Percentiles rank a stretch among this genome's conserved stretches.
Conservation (phyloP, 2,797 vertebrate genomes). For the Rhabdophis nuchalis region DNA sequence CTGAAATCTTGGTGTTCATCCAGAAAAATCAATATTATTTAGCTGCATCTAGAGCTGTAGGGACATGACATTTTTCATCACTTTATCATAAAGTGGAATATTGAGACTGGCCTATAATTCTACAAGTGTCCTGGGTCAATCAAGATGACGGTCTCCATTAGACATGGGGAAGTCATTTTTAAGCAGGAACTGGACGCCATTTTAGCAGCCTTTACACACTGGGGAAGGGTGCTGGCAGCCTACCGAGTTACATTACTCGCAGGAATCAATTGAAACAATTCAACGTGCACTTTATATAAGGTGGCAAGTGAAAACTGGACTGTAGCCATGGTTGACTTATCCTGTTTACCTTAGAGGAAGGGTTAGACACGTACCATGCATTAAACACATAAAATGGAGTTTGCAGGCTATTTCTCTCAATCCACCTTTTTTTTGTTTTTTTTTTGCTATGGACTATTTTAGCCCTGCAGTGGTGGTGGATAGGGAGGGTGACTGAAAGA, state of each 20-base stretch:
- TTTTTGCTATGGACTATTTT: slow-evolving; percentile 1
- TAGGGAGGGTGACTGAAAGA: neutral
- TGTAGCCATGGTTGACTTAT: neutral
- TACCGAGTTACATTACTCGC: neutral
- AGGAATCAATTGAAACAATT: neutral
- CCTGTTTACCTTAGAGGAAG: neutral
- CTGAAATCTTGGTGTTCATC: neutral
- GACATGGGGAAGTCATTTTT: neutral
- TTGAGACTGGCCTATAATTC: neutral
- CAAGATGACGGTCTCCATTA: neutral
- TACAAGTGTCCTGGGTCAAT: neutral
- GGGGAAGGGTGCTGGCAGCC: neutral
- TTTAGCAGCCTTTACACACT: neutral
- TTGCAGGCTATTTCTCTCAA: neutral
- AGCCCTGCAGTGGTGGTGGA: neutral
- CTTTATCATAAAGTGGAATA: neutral
- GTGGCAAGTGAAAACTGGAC: neutral
- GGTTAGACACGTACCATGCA: neutral
- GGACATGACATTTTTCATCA: neutral
- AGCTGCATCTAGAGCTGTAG: neutral
- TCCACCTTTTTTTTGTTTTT: too few relatives aligned
- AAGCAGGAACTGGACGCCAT: neutral
- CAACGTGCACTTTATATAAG: slow-evolving; percentile 6
- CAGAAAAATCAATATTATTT: neutral
- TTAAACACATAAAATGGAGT: neutral